These are phyloP conservation scores for Cephalophus harveyi DNA, from an alignment of 2,113 vertebrate species.

Conservation along the genomic window DNA sequence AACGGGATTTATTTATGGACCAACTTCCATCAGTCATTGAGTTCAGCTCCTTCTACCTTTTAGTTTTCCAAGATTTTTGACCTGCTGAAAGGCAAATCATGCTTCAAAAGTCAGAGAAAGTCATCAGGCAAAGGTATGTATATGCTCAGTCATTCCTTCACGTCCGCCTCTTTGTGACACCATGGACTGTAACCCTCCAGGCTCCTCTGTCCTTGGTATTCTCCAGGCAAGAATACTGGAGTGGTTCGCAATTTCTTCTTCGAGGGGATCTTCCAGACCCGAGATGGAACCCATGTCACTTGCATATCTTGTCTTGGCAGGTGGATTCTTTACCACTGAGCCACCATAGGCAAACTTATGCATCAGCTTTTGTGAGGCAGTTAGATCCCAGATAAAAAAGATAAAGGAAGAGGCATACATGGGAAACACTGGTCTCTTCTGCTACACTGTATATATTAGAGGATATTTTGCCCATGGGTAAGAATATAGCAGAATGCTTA, in stretches of 20 bases:
- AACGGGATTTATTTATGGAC: neutral
- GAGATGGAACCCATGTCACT: neutral
- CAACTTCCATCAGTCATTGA: neutral
- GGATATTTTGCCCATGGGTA: neutral
- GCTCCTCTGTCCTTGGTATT: neutral
- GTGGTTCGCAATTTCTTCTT: neutral
- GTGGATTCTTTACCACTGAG: neutral
- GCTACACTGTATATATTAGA: neutral
- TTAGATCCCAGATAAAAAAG: neutral
- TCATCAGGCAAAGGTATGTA: neutral
- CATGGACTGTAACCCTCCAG: neutral
- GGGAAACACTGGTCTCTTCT: neutral
- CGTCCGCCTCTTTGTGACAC: neutral
- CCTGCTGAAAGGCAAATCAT: neutral
- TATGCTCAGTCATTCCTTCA: neutral
- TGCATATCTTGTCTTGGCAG: neutral
- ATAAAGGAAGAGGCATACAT: neutral
- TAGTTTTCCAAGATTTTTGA: neutral
- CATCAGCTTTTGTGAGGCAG: neutral
- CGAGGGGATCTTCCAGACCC: neutral
- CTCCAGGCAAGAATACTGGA: neutral
- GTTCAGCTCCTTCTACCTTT: neutral
- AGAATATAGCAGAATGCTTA: neutral
- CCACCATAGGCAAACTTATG: neutral
- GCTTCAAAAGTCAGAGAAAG: neutral